A percentile compares a stretch with the other conserved stretches of the same genome.
These are phyloP conservation scores for Gonatopus flavifemur DNA, from an alignment of 1,140 invertebrate species.

Conservation along the genomic window DNA sequence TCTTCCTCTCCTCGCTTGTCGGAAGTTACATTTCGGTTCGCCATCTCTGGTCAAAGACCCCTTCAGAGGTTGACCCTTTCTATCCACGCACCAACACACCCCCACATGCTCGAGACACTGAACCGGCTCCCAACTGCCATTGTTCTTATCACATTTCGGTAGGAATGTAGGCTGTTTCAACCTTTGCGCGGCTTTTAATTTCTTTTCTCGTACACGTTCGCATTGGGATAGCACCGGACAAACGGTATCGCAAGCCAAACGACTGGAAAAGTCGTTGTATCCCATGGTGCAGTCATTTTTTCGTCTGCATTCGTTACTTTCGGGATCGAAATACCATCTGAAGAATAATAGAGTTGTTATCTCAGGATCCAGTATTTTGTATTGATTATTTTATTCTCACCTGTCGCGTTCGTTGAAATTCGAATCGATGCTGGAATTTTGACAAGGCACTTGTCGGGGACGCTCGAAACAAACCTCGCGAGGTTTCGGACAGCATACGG, in stretches of 20 bases:
- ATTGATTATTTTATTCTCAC: no score
- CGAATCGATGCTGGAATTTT: slow-evolving; percentile 28
- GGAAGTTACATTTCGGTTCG: slow-evolving; percentile 73
- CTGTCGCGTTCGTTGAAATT: slow-evolving; percentile 56
- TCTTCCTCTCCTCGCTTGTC: slow-evolving; percentile 71
- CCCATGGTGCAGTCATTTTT: slow-evolving; percentile 79
- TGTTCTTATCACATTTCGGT: slow-evolving; percentile 71
- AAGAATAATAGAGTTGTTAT: no score
- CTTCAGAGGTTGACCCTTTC: slow-evolving; percentile 76
- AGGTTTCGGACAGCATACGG: slow-evolving; percentile 83
- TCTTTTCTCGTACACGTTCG: slow-evolving; percentile 75
- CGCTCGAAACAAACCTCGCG: slow-evolving; percentile 82
- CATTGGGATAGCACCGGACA: slow-evolving; percentile 84
- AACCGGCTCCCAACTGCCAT: slow-evolving; percentile 76
- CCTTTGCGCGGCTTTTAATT: slow-evolving; percentile 67
- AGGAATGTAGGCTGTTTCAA: slow-evolving; percentile 69
- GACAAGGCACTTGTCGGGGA: slow-evolving; percentile 33
- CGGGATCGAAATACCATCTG: slow-evolving; percentile 82
- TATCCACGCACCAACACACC: slow-evolving; percentile 84
- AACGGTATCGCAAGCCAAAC: slow-evolving; percentile 77
- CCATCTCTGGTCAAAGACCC: slow-evolving; percentile 72
- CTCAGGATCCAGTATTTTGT: background rate
- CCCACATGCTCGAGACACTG: slow-evolving; percentile 80
- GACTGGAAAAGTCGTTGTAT: slow-evolving; percentile 86
- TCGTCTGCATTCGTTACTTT: slow-evolving; percentile 70